Evolutionary conservation across 2,888 invertebrate genomes (phyloP).

Genomic region (Brachycybe producta): DNA sequence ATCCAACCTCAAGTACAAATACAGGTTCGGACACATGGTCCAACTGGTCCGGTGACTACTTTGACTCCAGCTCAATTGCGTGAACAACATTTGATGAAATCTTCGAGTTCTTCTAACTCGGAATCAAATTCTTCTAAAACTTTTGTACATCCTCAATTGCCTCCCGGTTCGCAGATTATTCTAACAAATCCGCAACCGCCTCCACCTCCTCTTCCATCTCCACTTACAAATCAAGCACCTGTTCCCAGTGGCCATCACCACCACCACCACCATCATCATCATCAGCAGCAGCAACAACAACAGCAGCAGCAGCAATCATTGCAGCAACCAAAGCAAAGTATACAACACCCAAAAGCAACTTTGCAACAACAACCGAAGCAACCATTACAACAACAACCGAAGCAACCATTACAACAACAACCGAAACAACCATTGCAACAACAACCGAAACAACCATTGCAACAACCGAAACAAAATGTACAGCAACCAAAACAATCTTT

Average conservation of each 20-base stretch:
- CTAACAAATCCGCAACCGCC: no score
- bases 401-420: neutral
- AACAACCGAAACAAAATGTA: neutral
- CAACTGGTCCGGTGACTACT: constrained; percentile 2
- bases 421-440: neutral
- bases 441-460: neutral
- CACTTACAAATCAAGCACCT: neutral
- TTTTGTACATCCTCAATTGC: constrained; percentile 5
- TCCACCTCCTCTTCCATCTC: neutral
- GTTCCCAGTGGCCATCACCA: neutral
- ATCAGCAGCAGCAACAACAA: neutral
- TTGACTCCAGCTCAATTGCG: constrained; percentile 10
- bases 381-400: neutral
- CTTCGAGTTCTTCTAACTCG: neutral
- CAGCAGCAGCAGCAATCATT: neutral
- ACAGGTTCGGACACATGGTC: constrained; percentile 10
- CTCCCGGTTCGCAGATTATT: constrained; percentile 2
- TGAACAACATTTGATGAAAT: constrained; percentile 8
- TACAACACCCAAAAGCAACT: neutral
- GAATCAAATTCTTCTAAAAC: neutral
- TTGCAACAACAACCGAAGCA: neutral
- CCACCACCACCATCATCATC: neutral
- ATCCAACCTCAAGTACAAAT: constrained; percentile 14
- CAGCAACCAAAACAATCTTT: no score
- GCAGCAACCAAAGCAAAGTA: neutral